These are phyloP conservation scores for Sceloporus undulatus DNA, from an alignment of 2,113 vertebrate species.

Conservation along the genomic window DNA sequence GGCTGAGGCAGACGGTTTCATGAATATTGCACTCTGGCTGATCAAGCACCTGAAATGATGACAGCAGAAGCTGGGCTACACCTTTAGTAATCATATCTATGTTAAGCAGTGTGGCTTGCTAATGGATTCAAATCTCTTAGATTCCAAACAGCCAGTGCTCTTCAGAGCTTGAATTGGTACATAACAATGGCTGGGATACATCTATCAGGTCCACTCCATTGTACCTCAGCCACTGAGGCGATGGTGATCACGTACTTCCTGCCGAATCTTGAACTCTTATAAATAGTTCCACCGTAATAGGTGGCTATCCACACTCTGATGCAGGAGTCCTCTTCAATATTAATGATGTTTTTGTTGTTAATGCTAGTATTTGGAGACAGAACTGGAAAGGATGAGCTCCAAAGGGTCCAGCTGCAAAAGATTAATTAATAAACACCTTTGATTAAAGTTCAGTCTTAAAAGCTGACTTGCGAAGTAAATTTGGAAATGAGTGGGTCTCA, in stretches of 20 bases:
- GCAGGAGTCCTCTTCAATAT: not conserved
- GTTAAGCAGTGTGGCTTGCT: conserved; percentile 33
- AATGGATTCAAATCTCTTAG: not conserved
- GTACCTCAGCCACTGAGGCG: not conserved
- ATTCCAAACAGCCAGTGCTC: not conserved
- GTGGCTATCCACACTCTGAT: not conserved
- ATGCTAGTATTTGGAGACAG: not conserved
- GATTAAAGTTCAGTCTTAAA: not conserved
- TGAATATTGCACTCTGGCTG: conserved; percentile 92
- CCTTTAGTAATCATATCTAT: fast-evolving
- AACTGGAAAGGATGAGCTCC: not conserved
- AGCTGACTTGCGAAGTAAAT: not conserved
- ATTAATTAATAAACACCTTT: not conserved
- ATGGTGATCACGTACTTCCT: not conserved
- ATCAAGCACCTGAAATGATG: conserved; percentile 81
- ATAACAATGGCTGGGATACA: not conserved
- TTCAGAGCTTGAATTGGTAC: not conserved
- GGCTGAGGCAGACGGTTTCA: conserved; percentile 92
- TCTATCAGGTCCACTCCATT: not conserved
- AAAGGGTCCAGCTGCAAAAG: not conserved
- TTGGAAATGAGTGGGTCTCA: not conserved
- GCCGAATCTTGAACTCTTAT: conserved; percentile 8
- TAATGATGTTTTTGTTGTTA: not conserved
- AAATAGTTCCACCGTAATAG: not conserved
- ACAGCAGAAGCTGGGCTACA: not conserved